Evolutionary conservation across 2,888 invertebrate genomes (phyloP), one percentile per base, ranked within the genome.

Genomic region (Tipula confusa): DNA sequence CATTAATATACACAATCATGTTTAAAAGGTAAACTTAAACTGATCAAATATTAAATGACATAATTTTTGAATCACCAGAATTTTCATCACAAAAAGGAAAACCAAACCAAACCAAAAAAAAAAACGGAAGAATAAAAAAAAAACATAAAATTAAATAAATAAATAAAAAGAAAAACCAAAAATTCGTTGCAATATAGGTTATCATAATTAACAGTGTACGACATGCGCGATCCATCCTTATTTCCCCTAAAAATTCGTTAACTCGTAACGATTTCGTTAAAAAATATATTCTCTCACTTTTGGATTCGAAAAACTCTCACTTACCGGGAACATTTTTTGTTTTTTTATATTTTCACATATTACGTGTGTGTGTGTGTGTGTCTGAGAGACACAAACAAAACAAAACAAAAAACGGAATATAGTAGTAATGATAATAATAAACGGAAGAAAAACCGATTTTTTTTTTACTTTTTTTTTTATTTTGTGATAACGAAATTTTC

Each of bases 401-500:
- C n/a, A 31, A 38, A 38, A 38, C 13, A 38, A 38, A 38, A 38
- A 38, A 24, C 18, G 11, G 9, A 64, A 64, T n/a, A n/a, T 64
- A 64, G 24, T 64, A 64, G 43, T 64, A 64, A 15, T 15, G 15
- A 64, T 9, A 64, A 64, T 64, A 64, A 64, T 64, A 64, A 64
- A 64, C 64, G 64, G 64, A 64, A 64, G 64, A 64, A 64, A 43
- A 64, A 24, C 64, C 24, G 24, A 64, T 64, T 64, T 64, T 64
- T 24, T 24, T 64, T 9, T 24, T 64, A 24, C 15, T 64, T 1
- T n/a, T 5, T 43, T 79, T 80, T 80, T 80, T 29, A 80, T 80
- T 29, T 80, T 80, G 31, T 80, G 80, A 80, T 80, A 80, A 80
- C 80, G 80, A 80, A 80, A 80, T 80, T 80, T 80, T 13, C 80